A percentile compares a stretch with the other conserved stretches of the same genome.
Conservation (phyloP, 2,888 invertebrate genomes). For the Ennomos erosarius region DNA sequence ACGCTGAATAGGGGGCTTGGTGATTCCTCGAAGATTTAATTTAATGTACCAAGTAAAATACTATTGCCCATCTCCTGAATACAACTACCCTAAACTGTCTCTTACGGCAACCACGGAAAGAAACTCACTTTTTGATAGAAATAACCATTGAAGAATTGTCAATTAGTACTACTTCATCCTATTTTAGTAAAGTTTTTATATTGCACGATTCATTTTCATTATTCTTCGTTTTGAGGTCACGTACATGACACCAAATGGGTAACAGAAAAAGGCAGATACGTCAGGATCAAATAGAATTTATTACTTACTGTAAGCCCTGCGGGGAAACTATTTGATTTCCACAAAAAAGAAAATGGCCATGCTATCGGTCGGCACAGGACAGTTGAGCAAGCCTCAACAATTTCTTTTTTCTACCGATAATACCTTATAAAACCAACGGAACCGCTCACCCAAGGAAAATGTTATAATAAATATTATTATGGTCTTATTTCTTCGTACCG, state of each 20-base stretch:
- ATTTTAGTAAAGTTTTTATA: too few relatives aligned
- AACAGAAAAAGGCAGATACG: constrained; percentile 70
- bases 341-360: constrained; percentile 63
- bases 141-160: too few relatives aligned
- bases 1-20: too few relatives aligned
- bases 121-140: too few relatives aligned
- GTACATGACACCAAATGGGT: constrained; percentile 10
- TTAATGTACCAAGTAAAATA: too few relatives aligned
- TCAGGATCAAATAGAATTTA: constrained; percentile 69
- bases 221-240: constrained; percentile 1
- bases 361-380: constrained; percentile 53
- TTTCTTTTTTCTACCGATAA: constrained; percentile 41
- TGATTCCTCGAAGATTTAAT: too few relatives aligned
- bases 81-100: too few relatives aligned
- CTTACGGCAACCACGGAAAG: too few relatives aligned
- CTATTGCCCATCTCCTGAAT: too few relatives aligned
- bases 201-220: not conserved
- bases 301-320: constrained; percentile 61
- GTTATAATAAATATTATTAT: not conserved
- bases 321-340: constrained; percentile 66
- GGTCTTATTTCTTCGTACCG: constrained; percentile 22
- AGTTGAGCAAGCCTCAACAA: constrained; percentile 51
- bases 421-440: constrained; percentile 22
- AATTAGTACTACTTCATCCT: too few relatives aligned
- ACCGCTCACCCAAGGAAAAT: constrained; percentile 19